Conservation (phyloP, 2,797 vertebrate genomes). For the Lepilemur septentrionalis region DNA sequence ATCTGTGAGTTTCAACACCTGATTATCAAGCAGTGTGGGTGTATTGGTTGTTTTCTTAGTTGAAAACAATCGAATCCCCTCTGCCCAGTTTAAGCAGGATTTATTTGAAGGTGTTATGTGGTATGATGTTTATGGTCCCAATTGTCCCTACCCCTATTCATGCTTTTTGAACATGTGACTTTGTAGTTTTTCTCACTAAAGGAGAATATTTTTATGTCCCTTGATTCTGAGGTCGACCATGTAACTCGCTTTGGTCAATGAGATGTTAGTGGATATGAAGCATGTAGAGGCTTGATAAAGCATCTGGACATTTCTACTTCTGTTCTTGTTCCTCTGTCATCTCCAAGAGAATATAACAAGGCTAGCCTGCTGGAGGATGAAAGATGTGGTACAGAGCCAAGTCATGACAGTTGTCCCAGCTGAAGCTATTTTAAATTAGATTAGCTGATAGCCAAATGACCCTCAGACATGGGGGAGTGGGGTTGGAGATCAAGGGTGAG, state of each 20-base stretch:
- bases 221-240: slow-evolving; percentile 3
- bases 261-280: background rate
- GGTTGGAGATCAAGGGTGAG: too few species aligned
- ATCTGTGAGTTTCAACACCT: background rate
- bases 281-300: background rate
- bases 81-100: background rate
- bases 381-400: background rate
- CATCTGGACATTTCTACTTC: background rate
- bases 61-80: slow-evolving; percentile 12
- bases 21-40: background rate
- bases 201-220: background rate
- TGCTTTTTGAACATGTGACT: background rate
- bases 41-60: background rate
- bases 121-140: background rate
- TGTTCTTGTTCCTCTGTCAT: background rate
- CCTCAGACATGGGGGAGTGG: background rate
- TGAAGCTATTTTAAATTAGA: background rate
- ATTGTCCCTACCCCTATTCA: background rate
- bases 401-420: background rate
- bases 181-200: background rate
- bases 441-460: background rate
- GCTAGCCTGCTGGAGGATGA: background rate
- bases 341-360: background rate
- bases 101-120: background rate
- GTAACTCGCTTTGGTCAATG: background rate